These are phyloP conservation scores for Troides oblongomaculatus DNA, from an alignment of 2,888 invertebrate species.

Conservation along the genomic window DNA sequence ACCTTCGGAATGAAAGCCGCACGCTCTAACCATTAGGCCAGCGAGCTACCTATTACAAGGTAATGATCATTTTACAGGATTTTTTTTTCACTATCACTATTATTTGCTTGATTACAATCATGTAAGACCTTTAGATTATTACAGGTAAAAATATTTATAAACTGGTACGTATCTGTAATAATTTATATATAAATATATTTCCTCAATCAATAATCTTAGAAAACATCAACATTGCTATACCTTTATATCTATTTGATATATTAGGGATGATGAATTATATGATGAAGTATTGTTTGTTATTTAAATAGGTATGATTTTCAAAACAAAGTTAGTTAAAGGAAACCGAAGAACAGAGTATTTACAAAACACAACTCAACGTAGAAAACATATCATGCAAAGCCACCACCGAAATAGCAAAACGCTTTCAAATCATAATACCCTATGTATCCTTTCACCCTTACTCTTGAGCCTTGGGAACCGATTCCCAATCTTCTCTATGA, in stretches of 20 bases:
- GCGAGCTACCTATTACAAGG: too few species aligned
- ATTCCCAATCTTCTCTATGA: conserved; percentile 76
- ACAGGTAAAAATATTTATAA: too few species aligned
- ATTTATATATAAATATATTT: too few species aligned
- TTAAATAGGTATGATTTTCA: neutral
- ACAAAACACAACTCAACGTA: conserved; percentile 14
- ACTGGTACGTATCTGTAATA: too few species aligned
- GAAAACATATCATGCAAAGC: conserved; percentile 23
- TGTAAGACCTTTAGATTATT: too few species aligned
- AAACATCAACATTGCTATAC: too few species aligned
- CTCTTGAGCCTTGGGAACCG: conserved; percentile 73
- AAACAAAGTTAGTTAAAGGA: neutral
- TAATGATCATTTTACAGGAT: too few species aligned
- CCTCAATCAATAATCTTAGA: too few species aligned
- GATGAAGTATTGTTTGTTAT: neutral
- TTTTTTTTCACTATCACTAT: too few species aligned
- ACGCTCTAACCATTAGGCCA: too few species aligned
- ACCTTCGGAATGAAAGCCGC: too few species aligned
- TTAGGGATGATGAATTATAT: neutral
- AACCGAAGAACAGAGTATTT: conserved; percentile 12
- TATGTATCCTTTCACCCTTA: conserved; percentile 80
- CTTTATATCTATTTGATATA: neutral
- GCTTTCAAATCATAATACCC: conserved; percentile 66
- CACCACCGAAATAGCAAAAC: conserved; percentile 24
- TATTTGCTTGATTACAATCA: too few species aligned